phyloP scores from a whole-genome alignment of 2,888 invertebrate species.

The Mesorhabditis spiculigera region DNA sequence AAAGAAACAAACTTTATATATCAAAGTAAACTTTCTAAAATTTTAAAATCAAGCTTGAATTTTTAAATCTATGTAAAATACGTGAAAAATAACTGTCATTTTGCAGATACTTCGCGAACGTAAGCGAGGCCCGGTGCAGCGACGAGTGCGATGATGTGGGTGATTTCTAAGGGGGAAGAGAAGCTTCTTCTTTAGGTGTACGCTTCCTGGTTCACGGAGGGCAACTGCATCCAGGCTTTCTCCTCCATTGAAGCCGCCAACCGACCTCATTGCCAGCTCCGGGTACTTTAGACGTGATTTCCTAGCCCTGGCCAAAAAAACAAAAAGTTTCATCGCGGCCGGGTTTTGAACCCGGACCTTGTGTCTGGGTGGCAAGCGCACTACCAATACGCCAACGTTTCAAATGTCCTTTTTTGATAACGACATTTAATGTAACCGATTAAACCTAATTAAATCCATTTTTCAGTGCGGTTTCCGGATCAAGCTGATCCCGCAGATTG shows the following conservation, averaged over 20 bases:
- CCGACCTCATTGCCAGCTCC: constrained; percentile 28
- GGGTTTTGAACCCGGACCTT: no score
- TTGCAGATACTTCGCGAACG: constrained; percentile 53
- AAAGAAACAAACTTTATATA: constrained; percentile 2
- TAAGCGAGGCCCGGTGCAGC: constrained; percentile 51
- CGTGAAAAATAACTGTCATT: constrained; percentile 4
- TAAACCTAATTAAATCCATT: background rate
- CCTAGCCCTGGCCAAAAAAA: no score
- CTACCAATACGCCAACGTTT: no score
- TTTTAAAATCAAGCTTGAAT: background rate
- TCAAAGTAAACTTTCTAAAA: constrained; percentile 6
- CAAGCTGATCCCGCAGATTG: constrained; percentile 34
- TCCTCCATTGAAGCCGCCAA: constrained; percentile 39
- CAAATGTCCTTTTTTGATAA: no score
- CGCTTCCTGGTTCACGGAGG: constrained; percentile 53
- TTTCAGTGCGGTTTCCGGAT: constrained; percentile 6
- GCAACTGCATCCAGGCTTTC: constrained; percentile 50
- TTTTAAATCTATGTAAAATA: background rate
- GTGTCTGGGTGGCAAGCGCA: no score
- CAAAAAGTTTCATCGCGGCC: no score
- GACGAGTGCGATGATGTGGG: constrained; percentile 56
- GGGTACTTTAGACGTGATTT: background rate
- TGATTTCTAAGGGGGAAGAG: constrained; percentile 2
- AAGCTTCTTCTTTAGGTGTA: constrained; percentile 40
- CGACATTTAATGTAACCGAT: background rate